Conservation (phyloP, 2,113 vertebrate species). For the Girardinichthys multiradiatus region DNA sequence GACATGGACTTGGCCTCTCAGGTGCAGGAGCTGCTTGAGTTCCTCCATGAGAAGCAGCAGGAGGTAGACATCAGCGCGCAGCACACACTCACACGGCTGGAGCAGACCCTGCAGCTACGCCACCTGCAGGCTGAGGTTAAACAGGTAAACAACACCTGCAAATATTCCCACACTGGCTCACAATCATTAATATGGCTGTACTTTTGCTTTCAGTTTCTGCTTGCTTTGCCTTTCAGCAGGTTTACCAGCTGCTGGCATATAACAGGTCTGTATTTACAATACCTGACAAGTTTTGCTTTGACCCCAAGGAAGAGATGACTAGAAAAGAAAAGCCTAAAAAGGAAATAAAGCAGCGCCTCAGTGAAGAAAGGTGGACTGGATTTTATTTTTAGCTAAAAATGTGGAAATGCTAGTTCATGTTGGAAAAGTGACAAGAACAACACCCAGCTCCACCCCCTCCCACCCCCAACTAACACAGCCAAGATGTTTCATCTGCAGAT, state of each 20-base stretch:
- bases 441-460: background rate
- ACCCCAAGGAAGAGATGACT: background rate
- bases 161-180: background rate
- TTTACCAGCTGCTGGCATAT: background rate
- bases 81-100: slow-evolving; percentile 91
- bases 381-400: slow-evolving; percentile 12
- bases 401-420: background rate
- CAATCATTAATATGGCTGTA: background rate
- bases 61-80: slow-evolving; percentile 94
- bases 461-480: background rate
- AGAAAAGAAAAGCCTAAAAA: slow-evolving; percentile 3
- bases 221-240: background rate
- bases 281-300: background rate
- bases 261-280: background rate
- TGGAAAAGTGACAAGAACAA: slow-evolving; percentile 16
- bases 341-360: background rate
- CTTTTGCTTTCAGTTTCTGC: background rate
- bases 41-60: slow-evolving; percentile 97
- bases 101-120: slow-evolving; percentile 93
- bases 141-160: slow-evolving; percentile 82
- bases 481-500: slow-evolving; percentile 29
- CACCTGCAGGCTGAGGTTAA: slow-evolving; percentile 97
- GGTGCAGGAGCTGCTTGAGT: slow-evolving; percentile 97
- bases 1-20: slow-evolving; percentile 96
- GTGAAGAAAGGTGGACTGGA: background rate